Conservation (phyloP, 2,888 invertebrate species). For the Rotaria magnacalcarata region DNA sequence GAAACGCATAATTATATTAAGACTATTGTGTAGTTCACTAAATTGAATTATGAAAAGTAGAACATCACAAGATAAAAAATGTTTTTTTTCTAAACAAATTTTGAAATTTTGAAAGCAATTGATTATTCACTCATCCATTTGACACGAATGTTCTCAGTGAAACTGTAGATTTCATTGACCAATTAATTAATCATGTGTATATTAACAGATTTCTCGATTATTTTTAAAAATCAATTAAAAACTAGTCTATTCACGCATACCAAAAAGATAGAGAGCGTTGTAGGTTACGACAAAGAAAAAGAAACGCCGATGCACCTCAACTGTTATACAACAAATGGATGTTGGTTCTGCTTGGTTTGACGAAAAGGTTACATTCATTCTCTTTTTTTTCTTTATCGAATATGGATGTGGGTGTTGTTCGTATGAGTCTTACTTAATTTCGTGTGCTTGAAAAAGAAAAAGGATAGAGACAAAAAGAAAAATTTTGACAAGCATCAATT, state of each 20-base stretch:
- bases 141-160: too few relatives aligned
- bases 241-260: neutral
- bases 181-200: too few relatives aligned
- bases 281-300: neutral
- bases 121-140: too few relatives aligned
- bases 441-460: neutral
- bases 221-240: too few relatives aligned
- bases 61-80: neutral
- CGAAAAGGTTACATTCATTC: neutral
- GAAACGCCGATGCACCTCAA: neutral
- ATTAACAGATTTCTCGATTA: too few relatives aligned
- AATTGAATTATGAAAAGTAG: neutral
- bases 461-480: neutral
- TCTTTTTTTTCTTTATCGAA: neutral
- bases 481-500: neutral
- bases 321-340: neutral
- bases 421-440: neutral
- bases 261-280: neutral
- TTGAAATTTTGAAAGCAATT: neutral
- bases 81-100: neutral
- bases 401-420: neutral
- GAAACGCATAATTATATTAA: neutral
- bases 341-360: constrained; percentile 16
- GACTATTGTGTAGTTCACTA: neutral
- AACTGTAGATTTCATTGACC: too few relatives aligned